phyloP scores from a whole-genome alignment of 2,797 vertebrate species.

The Heteromormyrus szaboi region DNA sequence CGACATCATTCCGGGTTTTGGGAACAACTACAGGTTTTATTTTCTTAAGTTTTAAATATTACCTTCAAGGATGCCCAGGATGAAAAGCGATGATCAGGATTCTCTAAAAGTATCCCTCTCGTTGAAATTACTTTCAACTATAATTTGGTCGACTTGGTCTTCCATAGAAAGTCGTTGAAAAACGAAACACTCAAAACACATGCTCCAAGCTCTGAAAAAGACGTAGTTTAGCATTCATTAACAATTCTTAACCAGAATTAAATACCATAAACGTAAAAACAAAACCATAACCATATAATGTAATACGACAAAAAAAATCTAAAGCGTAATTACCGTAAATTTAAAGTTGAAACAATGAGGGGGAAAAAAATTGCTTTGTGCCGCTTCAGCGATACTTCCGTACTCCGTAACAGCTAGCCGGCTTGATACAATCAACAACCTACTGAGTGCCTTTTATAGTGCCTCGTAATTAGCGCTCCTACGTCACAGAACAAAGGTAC shows the following conservation, averaged over 20 bases:
- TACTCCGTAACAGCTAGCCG: background rate
- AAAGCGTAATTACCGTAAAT: background rate
- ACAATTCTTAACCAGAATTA: background rate
- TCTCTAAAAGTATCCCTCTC: constrained; percentile 78
- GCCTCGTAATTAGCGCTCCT: constrained; percentile 25
- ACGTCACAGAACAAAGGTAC: constrained; percentile 40
- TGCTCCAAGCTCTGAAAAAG: constrained; percentile 59
- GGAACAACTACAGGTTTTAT: background rate
- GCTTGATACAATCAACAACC: constrained; percentile 18
- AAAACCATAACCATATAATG: background rate
- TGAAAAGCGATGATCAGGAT: constrained; percentile 58
- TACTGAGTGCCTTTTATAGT: constrained; percentile 33
- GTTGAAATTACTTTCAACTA: constrained; percentile 66
- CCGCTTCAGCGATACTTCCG: constrained; percentile 8
- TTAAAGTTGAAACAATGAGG: background rate
- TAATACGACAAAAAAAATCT: background rate
- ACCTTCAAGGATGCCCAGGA: constrained; percentile 50
- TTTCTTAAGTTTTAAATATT: constrained; percentile 25
- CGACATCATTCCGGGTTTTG: background rate
- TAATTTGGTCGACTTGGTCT: constrained; percentile 53
- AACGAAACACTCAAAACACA: constrained; percentile 63
- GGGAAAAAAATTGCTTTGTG: background rate
- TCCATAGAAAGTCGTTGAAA: constrained; percentile 73
- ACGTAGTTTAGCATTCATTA: background rate
- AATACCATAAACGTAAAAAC: background rate